A percentile compares a stretch with the other conserved stretches of the same genome.
These are phyloP conservation scores for Ispidina picta DNA, from an alignment of 2,797 vertebrate species.

Conservation along the genomic window DNA sequence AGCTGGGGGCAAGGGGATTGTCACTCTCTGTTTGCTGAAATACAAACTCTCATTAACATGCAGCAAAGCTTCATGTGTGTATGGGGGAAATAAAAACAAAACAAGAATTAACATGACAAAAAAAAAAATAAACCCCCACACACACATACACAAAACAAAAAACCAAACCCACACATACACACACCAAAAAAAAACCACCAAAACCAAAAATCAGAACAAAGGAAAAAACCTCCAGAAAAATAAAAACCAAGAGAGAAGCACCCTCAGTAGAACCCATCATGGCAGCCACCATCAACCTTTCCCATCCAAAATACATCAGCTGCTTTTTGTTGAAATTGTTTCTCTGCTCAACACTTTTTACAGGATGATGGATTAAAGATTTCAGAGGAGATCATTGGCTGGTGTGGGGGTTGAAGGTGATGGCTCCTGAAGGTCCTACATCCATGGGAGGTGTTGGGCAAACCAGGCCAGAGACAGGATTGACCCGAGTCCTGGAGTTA, in stretches of 20 bases:
- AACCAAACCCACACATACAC: not conserved
- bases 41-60: not conserved
- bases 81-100: not conserved
- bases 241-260: not conserved
- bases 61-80: not conserved
- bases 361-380: not conserved
- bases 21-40: rapidly evolving
- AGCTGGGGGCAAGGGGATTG: not conserved
- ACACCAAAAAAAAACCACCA: too few relatives aligned
- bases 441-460: not conserved
- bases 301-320: not conserved
- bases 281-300: not conserved
- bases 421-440: rapidly evolving
- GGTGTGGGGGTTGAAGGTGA: not conserved
- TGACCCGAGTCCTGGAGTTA: not conserved
- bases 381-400: not conserved
- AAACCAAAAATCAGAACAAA: too few relatives aligned
- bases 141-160: too few relatives aligned
- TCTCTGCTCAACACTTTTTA: not conserved
- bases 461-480: not conserved
- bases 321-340: not conserved
- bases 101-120: too few relatives aligned
- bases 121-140: too few relatives aligned
- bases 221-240: too few relatives aligned
- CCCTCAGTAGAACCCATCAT: too few relatives aligned